Base-by-base conservation (phyloP, 2,797 vertebrate species). In the Girardinus metallicus region DNA sequence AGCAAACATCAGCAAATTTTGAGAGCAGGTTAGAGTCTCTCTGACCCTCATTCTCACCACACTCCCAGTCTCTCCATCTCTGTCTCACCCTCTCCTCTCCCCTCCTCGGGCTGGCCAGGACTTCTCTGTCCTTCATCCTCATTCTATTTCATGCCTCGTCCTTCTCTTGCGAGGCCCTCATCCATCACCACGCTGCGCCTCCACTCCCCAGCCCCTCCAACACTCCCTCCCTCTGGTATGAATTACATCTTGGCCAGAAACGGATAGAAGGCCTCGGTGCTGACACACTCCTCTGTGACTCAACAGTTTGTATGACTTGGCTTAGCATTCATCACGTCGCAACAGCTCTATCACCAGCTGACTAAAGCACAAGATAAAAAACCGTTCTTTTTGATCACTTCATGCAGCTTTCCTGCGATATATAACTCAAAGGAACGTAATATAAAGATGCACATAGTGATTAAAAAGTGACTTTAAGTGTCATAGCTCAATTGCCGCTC, bases 121-220 rank as follows among this genome's bases (percentile, higher is more conserved):
- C 90, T 92, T 83, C 92, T 91, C 88, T 92, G 92, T 94, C 95
- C 93, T 94, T 95, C 92, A 93, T 93, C 93, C 95, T 95, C 94
- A 93, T 94, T 95, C 94, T 94, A 93, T 95, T 94, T 94, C 93
- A 94, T 94, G 92, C 93, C 92, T 93, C 90, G 93, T 95, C 94
- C 92, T 93, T 93, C 93, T 92, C 87, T 83, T 10, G 83, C 90
- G 86, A 77, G 2, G 75, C 84, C 83, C 92, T 94, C 94, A 94
- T 95, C 94, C 94, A 95, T 95, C 94, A 95, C 86, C 84, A 82
- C 68, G 72, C 84, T 77, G 79, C 77, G n/a, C 80, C 62, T 60
- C 64, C 64, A 62, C 34, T n/a, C 23, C 36, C 47, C 68, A 6
- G 51, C 1, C 62, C 39, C 43, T 72, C 34, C 41, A 44, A 75